Base-by-base conservation (phyloP, 2,888 invertebrate species). In the Drosophila kuntzei region DNA sequence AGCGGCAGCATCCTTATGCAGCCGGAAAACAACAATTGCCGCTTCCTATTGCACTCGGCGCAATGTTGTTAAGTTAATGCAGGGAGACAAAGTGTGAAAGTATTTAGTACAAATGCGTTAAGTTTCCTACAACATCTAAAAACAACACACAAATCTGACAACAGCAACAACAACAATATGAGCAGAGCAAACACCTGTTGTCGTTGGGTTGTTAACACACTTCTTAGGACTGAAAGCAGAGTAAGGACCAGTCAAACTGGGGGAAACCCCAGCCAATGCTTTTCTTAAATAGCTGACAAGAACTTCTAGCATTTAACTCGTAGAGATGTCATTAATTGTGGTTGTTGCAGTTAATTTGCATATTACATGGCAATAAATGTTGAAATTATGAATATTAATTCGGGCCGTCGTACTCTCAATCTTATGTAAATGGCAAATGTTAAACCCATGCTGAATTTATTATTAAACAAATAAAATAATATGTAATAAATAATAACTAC, bases 41-140 rank as follows among this genome's bases (percentile, higher is more conserved):
- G 54, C 59, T 71, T 76, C 79, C 77, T 57, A 53, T 65, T 49
- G 58, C 69, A 60, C 43, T 58, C 29, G 57, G 7, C 32, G 18
- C 12, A 14, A 39, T 27, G 39, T 20, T 34, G 8, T 32, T 8
- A n/a, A 37, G 43, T 39, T 44, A 3, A 27, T 22, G 32, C 43
- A 34, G 36, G 27, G 20, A 60, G 74, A 36, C 66, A 62, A 83
- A 70, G 86, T 86, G 86, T 80, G 89, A 86, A 86, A 89, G 86
- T 79, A 81, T 75, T 86, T 86, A 89, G 86, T 84, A 67, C 62
- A 71, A 54, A 59, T 51, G 70, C 85, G 87, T 74, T 83, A 86
- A 80, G 57, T 79, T 72, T 47, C 50, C 66, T 60, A 58, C 47
- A 59, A 44, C 34, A 59, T 47, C 44, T 29, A 41, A 55, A 20